Evolutionary conservation across 1,140 invertebrate species (phyloP).

Genomic region (Drosophila subobscura): DNA sequence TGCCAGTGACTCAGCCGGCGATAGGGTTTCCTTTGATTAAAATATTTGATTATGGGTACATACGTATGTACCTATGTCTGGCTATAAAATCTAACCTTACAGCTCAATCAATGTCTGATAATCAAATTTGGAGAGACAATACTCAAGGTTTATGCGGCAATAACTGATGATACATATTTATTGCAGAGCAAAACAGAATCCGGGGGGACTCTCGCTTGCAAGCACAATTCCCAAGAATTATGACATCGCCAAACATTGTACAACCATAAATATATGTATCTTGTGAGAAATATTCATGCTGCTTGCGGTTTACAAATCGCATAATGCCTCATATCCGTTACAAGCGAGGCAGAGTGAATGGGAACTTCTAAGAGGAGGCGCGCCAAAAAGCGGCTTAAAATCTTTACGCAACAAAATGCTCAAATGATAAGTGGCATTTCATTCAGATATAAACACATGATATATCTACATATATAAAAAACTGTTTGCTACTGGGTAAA

Average conservation of each 20-base stretch:
- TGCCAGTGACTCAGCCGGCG: constrained; percentile 20
- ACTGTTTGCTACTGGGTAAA: constrained; percentile 23
- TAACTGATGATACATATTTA: too few relatives aligned
- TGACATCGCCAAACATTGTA: too few relatives aligned
- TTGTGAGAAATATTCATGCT: constrained; percentile 18
- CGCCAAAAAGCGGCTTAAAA: constrained; percentile 71
- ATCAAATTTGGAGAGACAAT: background rate
- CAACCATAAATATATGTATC: background rate
- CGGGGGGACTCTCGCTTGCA: too few relatives aligned
- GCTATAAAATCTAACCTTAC: constrained; percentile 1
- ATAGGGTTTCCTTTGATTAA: constrained; percentile 17
- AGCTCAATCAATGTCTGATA: constrained; percentile 9
- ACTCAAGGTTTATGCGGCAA: too few relatives aligned
- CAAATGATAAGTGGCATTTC: constrained; percentile 74
- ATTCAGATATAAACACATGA: constrained; percentile 69
- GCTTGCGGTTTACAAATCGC: constrained; percentile 36
- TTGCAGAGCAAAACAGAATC: too few relatives aligned
- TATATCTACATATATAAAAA: constrained; percentile 31
- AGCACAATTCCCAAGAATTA: too few relatives aligned
- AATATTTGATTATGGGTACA: background rate
- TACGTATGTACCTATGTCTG: constrained; percentile 16
- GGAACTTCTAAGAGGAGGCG: constrained; percentile 49
- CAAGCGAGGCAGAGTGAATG: constrained; percentile 23
- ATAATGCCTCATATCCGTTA: constrained; percentile 74
- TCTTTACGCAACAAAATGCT: constrained; percentile 69